These are phyloP conservation scores for Aphrophora alni DNA, from an alignment of 2,888 invertebrate species.

Conservation along the genomic window DNA sequence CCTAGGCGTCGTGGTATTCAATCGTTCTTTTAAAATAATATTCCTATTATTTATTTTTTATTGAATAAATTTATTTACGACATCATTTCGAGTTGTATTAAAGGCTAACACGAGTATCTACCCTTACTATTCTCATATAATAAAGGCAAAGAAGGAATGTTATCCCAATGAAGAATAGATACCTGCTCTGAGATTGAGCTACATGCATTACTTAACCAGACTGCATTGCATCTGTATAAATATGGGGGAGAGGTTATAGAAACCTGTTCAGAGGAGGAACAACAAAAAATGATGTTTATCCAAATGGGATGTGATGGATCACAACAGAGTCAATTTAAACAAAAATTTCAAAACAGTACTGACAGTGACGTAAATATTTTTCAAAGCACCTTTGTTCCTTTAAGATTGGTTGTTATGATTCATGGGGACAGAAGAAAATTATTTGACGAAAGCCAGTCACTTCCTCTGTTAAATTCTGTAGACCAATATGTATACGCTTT, in stretches of 20 bases:
- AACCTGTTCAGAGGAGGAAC: conserved; percentile 38
- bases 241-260: conserved; percentile 28
- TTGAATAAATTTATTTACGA: too few species aligned
- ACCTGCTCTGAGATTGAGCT: too few species aligned
- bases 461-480: conserved; percentile 51
- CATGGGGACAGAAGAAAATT: conserved; percentile 34
- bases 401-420: conserved; percentile 42
- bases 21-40: too few species aligned
- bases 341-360: conserved; percentile 47
- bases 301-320: conserved; percentile 53
- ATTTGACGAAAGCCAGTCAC: conserved; percentile 53
- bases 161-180: too few species aligned
- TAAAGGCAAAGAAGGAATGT: too few species aligned
- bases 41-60: too few species aligned
- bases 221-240: too few species aligned
- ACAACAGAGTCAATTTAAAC: conserved; percentile 51
- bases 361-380: conserved; percentile 53
- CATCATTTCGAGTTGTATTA: too few species aligned
- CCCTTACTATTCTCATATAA: too few species aligned
- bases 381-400: conserved; percentile 49
- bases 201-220: too few species aligned
- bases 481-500: conserved; percentile 52
- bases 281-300: conserved; percentile 42
- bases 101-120: too few species aligned
- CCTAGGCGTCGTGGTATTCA: too few species aligned